Base-by-base conservation (phyloP, 1,140 invertebrate species). In the Tetramorium simillimum region DNA sequence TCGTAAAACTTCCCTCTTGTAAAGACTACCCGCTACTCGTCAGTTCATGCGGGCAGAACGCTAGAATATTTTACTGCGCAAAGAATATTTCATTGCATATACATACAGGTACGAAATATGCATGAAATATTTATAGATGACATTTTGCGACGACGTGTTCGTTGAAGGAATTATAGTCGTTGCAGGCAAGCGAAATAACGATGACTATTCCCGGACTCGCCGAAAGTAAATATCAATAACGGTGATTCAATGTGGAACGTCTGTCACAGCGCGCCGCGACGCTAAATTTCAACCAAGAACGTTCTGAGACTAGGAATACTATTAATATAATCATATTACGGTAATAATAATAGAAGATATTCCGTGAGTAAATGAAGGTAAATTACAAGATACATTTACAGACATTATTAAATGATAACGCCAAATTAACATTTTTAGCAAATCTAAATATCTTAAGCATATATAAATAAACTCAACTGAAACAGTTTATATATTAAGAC, bases 151-250 rank as follows among this genome's bases (percentile, higher is more conserved):
- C 18, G 37, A 43, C n/a, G n/a, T n/a, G 43, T 28, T 16, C 67
- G 37, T 2, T 1, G 56, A 49, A 28, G 12, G 46, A 75, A 75
- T 84, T 84, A 49, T 60, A 46, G 72, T 33, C 43, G 21, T 40
- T 40, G 53, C 18, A 18, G 37, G 65, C 24, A 4, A 58, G 37
- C 80, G 18, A 62, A 73, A 58, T 58, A 82, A 82, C 67, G 40
- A 58, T 16, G 51, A 82, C 18, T 72, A 28, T 43, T 28, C 16
- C 16, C 37, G 6, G 10, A 82, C 40, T 49, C 24, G 12, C 14
- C 7, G 24, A 28, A 73, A 75, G 24, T 75, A 84, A 84, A 84
- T 84, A 73, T 84, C 69, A 75, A 75, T 84, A 84, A 84, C 18
- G 7, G 24, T 75, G 40, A 75, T 73, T 84, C 69, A 60, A 37